Base-by-base conservation (phyloP, 2,113 vertebrate species). In the Eulacestoma nigropectus region DNA sequence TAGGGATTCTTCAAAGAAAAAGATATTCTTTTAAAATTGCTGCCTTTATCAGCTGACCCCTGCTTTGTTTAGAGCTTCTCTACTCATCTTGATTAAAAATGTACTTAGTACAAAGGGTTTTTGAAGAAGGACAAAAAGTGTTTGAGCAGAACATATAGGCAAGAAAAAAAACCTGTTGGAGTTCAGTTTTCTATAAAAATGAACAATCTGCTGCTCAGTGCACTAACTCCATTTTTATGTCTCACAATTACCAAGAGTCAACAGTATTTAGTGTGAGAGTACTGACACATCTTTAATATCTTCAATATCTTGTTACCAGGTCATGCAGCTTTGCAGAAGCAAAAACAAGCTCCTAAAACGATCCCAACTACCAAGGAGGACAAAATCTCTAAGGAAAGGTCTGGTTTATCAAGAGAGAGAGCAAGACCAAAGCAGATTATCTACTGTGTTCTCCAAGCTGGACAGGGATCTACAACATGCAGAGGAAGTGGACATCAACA, bases 71-170 rank as follows among this genome's bases (percentile, higher is more conserved):
- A 16, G 32, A 76, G 39, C 5, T 49, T 6, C 47, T 41, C 75
- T 30, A 55, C 16, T 19, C 18, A 64, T 13, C 46, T 53, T 3
- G 1, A 14, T 53, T 41, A 47, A 13, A 72, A 53, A 53, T 22
- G 1, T 9, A 62, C 19, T 93, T 46, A 70, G n/a, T 1, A 23
- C 15, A 23, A 41, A 25, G 14, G 5, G 17, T n/a, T 76, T 55
- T 12, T 39, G 30, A 84, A 55, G 42, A 2, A 67, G 49, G 33
- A 39, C 49, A 73, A 60, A 18, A 70, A 22, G 26, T 16, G 3
- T 23, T 47, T 19, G 63, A 76, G 55, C 21, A 68, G 7, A 27
- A 80, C 1, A 4, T 2, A 60, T 0, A 69, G 1, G 2, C 13
- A 86, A 57, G 30, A 4, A 69, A 72, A 75, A 84, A 41, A 1